phyloP scores from a whole-genome alignment of 2,888 invertebrate genomes.

The Dryococelus australis region DNA sequence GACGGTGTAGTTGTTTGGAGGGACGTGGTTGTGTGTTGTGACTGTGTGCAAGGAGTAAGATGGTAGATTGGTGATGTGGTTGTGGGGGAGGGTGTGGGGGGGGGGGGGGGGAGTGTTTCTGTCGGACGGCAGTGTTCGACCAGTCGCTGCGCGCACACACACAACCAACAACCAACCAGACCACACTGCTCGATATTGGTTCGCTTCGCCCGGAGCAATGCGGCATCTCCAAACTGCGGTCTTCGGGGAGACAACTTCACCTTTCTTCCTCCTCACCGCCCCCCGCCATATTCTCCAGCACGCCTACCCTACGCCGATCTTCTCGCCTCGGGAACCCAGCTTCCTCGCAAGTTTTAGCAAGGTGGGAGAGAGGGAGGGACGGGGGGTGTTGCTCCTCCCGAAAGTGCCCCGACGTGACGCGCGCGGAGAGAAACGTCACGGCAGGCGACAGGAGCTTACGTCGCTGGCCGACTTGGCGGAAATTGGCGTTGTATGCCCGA shows the following conservation, averaged over 20 bases:
- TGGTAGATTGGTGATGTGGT: not conserved
- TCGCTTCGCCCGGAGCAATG: constrained; percentile 11
- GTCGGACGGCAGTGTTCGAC: not conserved
- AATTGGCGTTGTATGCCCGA: no score
- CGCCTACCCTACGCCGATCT: not conserved
- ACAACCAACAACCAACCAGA: not conserved
- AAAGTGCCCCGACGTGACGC: not conserved
- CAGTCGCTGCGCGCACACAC: not conserved
- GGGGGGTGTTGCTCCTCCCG: no score
- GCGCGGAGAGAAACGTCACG: not conserved
- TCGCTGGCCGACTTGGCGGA: no score
- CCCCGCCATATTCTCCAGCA: not conserved
- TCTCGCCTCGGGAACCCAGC: not conserved
- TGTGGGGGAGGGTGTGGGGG: not conserved
- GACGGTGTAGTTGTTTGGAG: not conserved
- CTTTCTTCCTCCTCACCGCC: not conserved
- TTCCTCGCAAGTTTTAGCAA: not conserved
- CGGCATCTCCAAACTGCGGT: constrained; percentile 16
- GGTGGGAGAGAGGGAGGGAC: no score
- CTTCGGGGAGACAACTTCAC: constrained; percentile 10
- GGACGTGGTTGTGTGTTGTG: not conserved
- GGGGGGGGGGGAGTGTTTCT: not conserved
- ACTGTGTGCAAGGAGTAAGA: not conserved
- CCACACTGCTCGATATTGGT: constrained; percentile 8
- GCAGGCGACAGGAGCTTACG: not conserved